A percentile compares a stretch with the other conserved stretches of the same genome.
Conservation (phyloP, 2,888 invertebrate genomes). For the Cremastinae sp. region DNA sequence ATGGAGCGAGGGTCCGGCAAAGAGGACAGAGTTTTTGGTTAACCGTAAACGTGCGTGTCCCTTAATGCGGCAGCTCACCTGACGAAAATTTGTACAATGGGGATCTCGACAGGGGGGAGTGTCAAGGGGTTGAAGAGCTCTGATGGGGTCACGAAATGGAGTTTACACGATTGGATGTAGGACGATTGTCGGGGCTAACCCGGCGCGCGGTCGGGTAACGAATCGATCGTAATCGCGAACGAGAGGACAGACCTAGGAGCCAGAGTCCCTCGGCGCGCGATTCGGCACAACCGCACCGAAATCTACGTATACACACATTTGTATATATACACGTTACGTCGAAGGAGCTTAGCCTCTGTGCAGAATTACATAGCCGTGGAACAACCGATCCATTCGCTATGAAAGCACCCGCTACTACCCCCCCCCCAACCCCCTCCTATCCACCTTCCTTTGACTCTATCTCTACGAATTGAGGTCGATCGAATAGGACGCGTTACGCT, state of each 20-base stretch:
- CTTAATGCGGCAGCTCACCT: slow-evolving; percentile 3
- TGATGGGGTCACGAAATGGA: slow-evolving; percentile 27
- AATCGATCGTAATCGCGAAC: slow-evolving; percentile 72
- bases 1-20: too few species aligned
- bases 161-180: slow-evolving; percentile 49
- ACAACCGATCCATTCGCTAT: slow-evolving; percentile 14
- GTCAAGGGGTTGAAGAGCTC: neutral
- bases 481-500: slow-evolving; percentile 65
- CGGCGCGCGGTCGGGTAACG: slow-evolving; percentile 61
- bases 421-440: slow-evolving; percentile 41
- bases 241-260: slow-evolving; percentile 3
- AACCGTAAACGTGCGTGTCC: neutral
- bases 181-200: slow-evolving; percentile 42
- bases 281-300: slow-evolving; percentile 24
- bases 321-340: neutral
- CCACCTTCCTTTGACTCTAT: slow-evolving; percentile 60
- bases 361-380: slow-evolving; percentile 1
- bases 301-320: neutral
- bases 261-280: slow-evolving; percentile 23
- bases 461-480: slow-evolving; percentile 76
- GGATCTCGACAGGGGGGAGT: slow-evolving; percentile 1
- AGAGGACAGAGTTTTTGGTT: neutral
- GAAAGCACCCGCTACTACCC: neutral
- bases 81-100: neutral
- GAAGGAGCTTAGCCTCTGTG: slow-evolving; percentile 18